phyloP scores from a whole-genome alignment of 1,140 invertebrate genomes.

The Helicoverpa zea region DNA sequence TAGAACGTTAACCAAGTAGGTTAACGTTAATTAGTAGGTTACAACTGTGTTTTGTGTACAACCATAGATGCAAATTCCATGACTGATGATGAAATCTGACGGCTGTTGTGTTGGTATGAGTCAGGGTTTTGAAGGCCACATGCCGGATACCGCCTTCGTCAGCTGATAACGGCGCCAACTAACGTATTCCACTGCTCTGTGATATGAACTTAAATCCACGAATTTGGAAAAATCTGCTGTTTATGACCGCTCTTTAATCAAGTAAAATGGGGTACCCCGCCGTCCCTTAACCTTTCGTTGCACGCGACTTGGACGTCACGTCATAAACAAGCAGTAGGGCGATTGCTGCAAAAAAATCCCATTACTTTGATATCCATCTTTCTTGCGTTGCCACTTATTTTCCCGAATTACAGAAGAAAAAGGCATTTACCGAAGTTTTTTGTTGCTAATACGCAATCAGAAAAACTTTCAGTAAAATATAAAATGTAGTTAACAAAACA shows the following conservation, averaged over 20 bases:
- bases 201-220: conserved; percentile 23
- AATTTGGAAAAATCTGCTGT: conserved; percentile 24
- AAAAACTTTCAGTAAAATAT: conserved; percentile 20
- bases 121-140: conserved; percentile 74
- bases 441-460: not conserved
- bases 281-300: conserved; percentile 19
- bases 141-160: conserved; percentile 75
- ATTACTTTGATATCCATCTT: conserved; percentile 29
- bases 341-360: conserved; percentile 21
- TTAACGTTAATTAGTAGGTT: conserved; percentile 36
- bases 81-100: conserved; percentile 77
- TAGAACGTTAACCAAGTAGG: not conserved
- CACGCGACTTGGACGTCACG: conserved; percentile 45
- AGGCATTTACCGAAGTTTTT: not conserved
- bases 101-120: conserved; percentile 66
- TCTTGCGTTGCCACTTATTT: not conserved
- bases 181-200: conserved; percentile 51
- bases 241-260: not conserved
- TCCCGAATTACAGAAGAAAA: not conserved
- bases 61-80: conserved; percentile 35
- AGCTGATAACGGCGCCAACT: conserved; percentile 71
- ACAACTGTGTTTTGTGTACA: conserved; percentile 36
- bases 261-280: too few relatives aligned
- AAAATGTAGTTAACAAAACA: conserved; percentile 12
- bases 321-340: not conserved